These are phyloP conservation scores for Crepidodera aurea DNA, from an alignment of 2,888 invertebrate genomes.

Conservation along the genomic window DNA sequence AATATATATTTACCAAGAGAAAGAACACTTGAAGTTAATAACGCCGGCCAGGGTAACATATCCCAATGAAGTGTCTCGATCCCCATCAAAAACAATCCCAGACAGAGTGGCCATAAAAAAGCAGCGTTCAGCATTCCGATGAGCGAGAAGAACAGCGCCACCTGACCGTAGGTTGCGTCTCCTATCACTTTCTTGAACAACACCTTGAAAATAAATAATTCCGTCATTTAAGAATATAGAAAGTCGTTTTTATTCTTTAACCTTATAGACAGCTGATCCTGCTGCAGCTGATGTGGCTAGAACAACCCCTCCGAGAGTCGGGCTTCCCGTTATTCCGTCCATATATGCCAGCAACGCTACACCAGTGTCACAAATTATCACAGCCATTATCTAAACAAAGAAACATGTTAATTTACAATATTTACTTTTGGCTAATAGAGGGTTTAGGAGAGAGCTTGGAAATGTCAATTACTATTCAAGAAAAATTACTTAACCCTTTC, in stretches of 20 bases:
- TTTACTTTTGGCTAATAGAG: not conserved
- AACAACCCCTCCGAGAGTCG: slow-evolving; percentile 89
- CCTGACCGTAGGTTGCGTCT: slow-evolving; percentile 90
- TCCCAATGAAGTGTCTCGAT: slow-evolving; percentile 85
- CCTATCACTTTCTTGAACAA: slow-evolving; percentile 92
- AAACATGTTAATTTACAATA: not conserved
- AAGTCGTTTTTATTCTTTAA: not conserved
- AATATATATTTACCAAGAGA: slow-evolving; percentile 79
- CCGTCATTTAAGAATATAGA: not conserved
- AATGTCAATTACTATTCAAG: no score
- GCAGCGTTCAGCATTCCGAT: slow-evolving; percentile 89
- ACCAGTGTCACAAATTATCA: slow-evolving; percentile 93
- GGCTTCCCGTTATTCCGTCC: slow-evolving; percentile 92
- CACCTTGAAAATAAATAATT: slow-evolving; percentile 62
- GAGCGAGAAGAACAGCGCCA: slow-evolving; percentile 91
- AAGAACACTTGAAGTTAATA: slow-evolving; percentile 81
- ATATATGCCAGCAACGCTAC: slow-evolving; percentile 93
- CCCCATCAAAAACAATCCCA: slow-evolving; percentile 86
- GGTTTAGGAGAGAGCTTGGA: not conserved
- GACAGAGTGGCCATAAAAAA: slow-evolving; percentile 89
- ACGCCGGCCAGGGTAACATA: slow-evolving; percentile 86
- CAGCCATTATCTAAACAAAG: slow-evolving; percentile 83
- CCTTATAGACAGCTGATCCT: slow-evolving; percentile 91
- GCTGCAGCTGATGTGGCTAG: slow-evolving; percentile 90
- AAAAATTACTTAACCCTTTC: no score